Evolutionary conservation across 2,113 vertebrate genomes (phyloP).

Genomic region (Amblyopsis rosae): DNA sequence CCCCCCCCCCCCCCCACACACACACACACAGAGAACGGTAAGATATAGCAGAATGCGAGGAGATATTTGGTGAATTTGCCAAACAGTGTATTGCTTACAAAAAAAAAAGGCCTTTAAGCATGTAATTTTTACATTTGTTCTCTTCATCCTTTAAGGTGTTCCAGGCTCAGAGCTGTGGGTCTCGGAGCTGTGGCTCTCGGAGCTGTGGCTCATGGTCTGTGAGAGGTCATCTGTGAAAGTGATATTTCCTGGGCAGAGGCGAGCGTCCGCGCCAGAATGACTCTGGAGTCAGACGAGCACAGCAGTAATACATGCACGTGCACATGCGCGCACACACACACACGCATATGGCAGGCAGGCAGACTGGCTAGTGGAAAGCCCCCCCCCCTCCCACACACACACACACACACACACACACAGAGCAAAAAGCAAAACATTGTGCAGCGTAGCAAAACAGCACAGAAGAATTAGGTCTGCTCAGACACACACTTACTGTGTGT

Average conservation of each 20-base stretch:
- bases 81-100: too few relatives aligned
- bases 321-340: conserved; percentile 15
- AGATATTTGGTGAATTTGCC: too few relatives aligned
- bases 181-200: too few relatives aligned
- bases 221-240: too few relatives aligned
- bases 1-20: too few relatives aligned
- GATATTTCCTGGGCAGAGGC: not conserved
- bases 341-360: not conserved
- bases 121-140: too few relatives aligned
- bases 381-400: conserved; percentile 16
- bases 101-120: too few relatives aligned
- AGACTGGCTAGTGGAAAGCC: conserved; percentile 56
- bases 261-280: conserved; percentile 25
- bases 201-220: too few relatives aligned
- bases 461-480: conserved; percentile 16
- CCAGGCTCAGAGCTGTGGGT: too few relatives aligned
- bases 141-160: too few relatives aligned
- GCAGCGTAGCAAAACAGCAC: conserved; percentile 18
- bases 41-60: too few relatives aligned
- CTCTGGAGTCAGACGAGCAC: conserved; percentile 40
- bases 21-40: too few relatives aligned
- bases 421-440: conserved; percentile 16
- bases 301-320: not conserved
- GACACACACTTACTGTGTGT: not conserved
- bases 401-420: conserved; percentile 50